Evolutionary conservation across 2,888 invertebrate species (phyloP), one percentile per base, ranked within the genome.

Genomic region (Epinotia nisella): DNA sequence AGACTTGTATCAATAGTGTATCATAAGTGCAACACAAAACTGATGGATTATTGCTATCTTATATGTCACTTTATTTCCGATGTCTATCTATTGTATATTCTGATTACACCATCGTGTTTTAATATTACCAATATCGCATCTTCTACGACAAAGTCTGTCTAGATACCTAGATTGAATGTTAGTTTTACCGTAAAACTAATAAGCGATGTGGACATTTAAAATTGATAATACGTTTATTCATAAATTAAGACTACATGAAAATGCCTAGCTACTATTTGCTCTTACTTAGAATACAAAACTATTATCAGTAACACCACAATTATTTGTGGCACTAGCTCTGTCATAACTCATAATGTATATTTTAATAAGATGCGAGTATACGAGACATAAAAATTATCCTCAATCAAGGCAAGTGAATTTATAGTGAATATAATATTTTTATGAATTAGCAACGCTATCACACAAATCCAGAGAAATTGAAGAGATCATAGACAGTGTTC

Each of bases 401-500:
- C 88, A 90, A 90, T 85, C 88, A 90, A 90, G 90, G 90, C 90
- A 88, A 88, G 87, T 87, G 80, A 80, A 76, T 66, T 69, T 72
- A 62, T 88, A 88, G 87, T 87, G 80, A 80, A 76, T 66, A 73
- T 72, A 62, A 62, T 69, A 73, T 62, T 62, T 55, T 45, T 69
- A 64, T 55, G 76, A 67, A 75, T 74, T 72, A 77, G 73, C 78
- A 75, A 71, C 75, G 77, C 80, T 80, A 83, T 81, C 81, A 82
- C 80, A 81, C 78, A 75, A 77, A 70, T 76, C 78, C 75, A 76
- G 74, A 72, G 76, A 64, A 75, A 78, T 78, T 75, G 76, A 79
- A 79, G 78, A 82, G 81, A 80, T 80, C 78, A 78, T 78, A 79
- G 75, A 80, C 79, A 67, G 24, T 68, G 56, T 68, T 51, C n/a